Evolutionary conservation across 2,797 vertebrate species (phyloP), one percentile per base, ranked within the genome.

Genomic region (Spheniscus humboldti): DNA sequence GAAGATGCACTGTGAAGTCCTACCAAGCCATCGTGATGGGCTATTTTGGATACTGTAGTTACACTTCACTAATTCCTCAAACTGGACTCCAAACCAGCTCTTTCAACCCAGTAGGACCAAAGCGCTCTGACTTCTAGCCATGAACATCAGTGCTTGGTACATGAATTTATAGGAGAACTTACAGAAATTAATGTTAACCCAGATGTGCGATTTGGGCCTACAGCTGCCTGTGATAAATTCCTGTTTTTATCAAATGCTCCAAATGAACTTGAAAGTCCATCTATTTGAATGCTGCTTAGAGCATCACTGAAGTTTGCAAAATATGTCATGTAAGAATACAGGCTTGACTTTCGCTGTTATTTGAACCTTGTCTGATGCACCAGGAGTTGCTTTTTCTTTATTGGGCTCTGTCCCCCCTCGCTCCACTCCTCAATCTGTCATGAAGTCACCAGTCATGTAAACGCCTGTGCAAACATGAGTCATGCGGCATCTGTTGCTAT

Each of bases 401-500:
- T 0, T 30, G 11, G 14, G 7, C 56, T 91, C 86, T 63, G 25
- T 67, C 7, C 73, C 73, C 11, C 13, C 28, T 86, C 2, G 0
- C n/a, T 74, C 45, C 10, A 6, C 69, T 69, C 67, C 80, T 68
- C 56, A 52, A 22, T 35, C 37, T 15, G 3, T 74, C 45, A 16
- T 69, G 77, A 66, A 90, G 79, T 69, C 93, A 87, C 39, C 30
- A 31, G 39, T 41, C 57, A 35, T 33, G 53, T 35, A 90, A 85
- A 85, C 0, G n/a, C 47, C 60, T 56, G 56, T 2, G 8, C 92
- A 88, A 64, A 88, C 18, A 17, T 87, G 85, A 94, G 48, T 78
- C 85, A 95, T 59, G 74, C 6, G 6, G 74, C 91, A 86, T 94
- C 85, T 96, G 94, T 52, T 95, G 86, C 80, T 95, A 62, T 81